Evolutionary conservation across 2,797 vertebrate species (phyloP).

Genomic region (Coccyzus lansbergi): DNA sequence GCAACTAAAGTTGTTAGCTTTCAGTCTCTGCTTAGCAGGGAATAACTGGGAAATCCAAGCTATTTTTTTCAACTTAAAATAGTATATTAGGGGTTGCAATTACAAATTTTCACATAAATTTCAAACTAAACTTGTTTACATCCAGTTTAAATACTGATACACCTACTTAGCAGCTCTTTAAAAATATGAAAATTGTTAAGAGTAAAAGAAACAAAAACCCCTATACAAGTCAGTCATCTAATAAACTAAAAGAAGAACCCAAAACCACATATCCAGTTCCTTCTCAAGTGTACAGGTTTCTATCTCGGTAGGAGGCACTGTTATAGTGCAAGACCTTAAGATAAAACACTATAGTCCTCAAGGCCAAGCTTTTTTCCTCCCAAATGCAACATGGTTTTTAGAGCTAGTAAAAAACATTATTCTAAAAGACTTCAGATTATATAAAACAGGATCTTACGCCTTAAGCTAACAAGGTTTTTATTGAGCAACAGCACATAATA

Average conservation of each 20-base stretch:
- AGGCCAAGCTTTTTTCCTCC: slow-evolving; percentile 32
- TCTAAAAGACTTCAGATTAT: slow-evolving; percentile 49
- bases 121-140: slow-evolving; percentile 64
- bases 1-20: slow-evolving; percentile 52
- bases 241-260: slow-evolving; percentile 48
- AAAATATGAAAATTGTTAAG: slow-evolving; percentile 42
- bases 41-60: background rate
- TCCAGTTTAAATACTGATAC: slow-evolving; percentile 74
- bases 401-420: slow-evolving; percentile 58
- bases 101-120: slow-evolving; percentile 52
- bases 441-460: slow-evolving; percentile 57
- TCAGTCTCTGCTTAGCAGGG: slow-evolving; percentile 51
- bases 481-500: slow-evolving; percentile 60
- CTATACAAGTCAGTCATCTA: slow-evolving; percentile 46
- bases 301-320: slow-evolving; percentile 74
- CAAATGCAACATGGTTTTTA: slow-evolving; percentile 50
- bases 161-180: slow-evolving; percentile 74
- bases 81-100: slow-evolving; percentile 36
- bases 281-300: slow-evolving; percentile 62
- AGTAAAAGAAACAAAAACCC: slow-evolving; percentile 56
- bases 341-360: slow-evolving; percentile 69
- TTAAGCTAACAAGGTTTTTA: slow-evolving; percentile 67
- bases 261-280: slow-evolving; percentile 71
- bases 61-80: background rate
- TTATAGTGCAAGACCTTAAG: slow-evolving; percentile 78